Conservation (phyloP, 2,797 vertebrate genomes). For the Tiaroga cobitis region DNA sequence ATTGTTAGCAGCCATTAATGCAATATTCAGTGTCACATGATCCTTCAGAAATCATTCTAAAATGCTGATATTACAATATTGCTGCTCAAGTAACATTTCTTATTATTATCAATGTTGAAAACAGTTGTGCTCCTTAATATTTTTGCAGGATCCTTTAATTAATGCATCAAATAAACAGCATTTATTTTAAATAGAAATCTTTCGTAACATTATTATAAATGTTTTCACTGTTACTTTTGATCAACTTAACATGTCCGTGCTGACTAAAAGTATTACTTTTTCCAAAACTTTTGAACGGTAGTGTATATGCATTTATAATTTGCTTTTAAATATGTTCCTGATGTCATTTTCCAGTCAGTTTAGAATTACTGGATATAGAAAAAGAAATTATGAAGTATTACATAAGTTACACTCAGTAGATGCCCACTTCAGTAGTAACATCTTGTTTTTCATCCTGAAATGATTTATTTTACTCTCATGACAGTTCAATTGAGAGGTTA, state of each 20-base stretch:
- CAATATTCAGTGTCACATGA: background rate
- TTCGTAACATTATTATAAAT: background rate
- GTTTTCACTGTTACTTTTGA: background rate
- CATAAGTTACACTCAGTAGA: background rate
- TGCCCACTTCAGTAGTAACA: background rate
- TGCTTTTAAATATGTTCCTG: background rate
- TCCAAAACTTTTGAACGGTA: background rate
- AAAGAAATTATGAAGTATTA: background rate
- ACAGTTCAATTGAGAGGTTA: slow-evolving; percentile 78
- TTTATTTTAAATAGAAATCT: background rate
- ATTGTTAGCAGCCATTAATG: background rate
- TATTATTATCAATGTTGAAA: background rate
- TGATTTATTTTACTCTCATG: background rate
- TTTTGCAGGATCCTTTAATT: background rate
- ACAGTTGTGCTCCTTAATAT: background rate
- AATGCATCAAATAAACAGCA: background rate
- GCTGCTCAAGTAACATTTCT: background rate
- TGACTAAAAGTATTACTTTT: background rate
- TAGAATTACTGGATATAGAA: background rate
- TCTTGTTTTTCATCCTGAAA: background rate
- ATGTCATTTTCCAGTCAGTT: background rate
- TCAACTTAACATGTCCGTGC: background rate
- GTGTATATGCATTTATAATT: background rate
- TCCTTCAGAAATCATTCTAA: background rate
- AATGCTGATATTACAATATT: background rate